These are phyloP conservation scores for Aptenodytes forsteri DNA, from an alignment of 2,113 vertebrate genomes.

Conservation along the genomic window DNA sequence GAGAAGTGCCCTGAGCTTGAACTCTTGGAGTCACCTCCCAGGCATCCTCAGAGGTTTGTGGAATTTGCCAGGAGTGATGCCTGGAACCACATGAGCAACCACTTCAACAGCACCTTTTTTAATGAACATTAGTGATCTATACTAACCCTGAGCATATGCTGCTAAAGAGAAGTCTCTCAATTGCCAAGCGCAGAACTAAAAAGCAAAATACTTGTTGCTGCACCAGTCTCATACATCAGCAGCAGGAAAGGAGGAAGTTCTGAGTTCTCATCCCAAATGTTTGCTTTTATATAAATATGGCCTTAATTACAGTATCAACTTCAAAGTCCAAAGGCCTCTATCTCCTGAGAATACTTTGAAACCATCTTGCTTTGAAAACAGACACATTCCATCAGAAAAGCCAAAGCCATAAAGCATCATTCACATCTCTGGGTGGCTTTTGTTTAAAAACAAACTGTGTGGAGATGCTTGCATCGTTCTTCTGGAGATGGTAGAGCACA, in stretches of 20 bases:
- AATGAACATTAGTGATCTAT: fast-evolving
- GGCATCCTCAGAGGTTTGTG: not conserved
- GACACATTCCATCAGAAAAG: not conserved
- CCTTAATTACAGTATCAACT: constrained; percentile 24
- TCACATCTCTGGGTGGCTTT: not conserved
- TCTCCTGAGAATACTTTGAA: not conserved
- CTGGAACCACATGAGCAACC: not conserved
- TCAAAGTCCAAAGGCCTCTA: not conserved
- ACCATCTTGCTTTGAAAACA: not conserved
- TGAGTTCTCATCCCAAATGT: not conserved
- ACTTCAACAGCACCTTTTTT: not conserved
- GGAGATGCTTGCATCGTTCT: not conserved
- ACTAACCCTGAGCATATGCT: not conserved
- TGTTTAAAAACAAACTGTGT: not conserved
- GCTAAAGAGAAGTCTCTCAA: not conserved
- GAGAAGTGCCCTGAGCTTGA: not conserved
- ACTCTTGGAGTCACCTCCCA: not conserved
- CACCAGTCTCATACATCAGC: not conserved
- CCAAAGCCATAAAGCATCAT: not conserved
- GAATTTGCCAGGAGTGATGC: not conserved
- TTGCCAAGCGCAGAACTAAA: not conserved
- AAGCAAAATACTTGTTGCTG: not conserved
- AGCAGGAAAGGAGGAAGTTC: not conserved
- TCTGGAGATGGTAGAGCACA: not conserved
- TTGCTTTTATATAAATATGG: constrained; percentile 7